Evolutionary conservation across 2,113 vertebrate species (phyloP).

Genomic region (Phalacrocorax pelagicus): DNA sequence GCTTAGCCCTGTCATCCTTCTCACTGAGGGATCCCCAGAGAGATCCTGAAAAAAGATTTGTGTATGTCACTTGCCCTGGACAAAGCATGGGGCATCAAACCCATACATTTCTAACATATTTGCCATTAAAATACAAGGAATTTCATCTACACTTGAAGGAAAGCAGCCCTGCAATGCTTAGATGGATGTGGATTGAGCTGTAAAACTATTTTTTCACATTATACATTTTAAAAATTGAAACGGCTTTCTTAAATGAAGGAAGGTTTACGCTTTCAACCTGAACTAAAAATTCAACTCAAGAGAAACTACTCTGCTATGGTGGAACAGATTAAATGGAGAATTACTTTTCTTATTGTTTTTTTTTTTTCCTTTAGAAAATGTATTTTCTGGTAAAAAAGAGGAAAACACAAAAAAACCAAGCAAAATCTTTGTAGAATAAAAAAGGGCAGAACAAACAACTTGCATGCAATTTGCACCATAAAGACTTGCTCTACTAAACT

Average conservation of each 20-base stretch:
- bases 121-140: conserved; percentile 40
- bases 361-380: neutral
- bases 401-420: neutral
- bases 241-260: conserved; percentile 15
- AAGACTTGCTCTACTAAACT: conserved; percentile 18
- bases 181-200: conserved; percentile 34
- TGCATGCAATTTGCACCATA: conserved; percentile 18
- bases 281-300: conserved; percentile 48
- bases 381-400: neutral
- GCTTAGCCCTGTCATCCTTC: neutral
- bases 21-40: neutral
- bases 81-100: conserved; percentile 41
- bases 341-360: neutral
- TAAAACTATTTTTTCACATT: conserved; percentile 20
- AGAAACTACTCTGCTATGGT: neutral
- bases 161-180: conserved; percentile 40
- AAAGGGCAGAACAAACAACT: conserved; percentile 29
- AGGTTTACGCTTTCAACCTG: conserved; percentile 4
- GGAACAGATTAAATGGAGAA: neutral
- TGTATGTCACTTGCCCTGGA: conserved; percentile 43
- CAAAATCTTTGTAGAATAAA: neutral
- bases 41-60: conserved; percentile 54
- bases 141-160: conserved; percentile 51
- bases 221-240: conserved; percentile 55
- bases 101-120: conserved; percentile 28